phyloP scores from a whole-genome alignment of 2,797 vertebrate species.

The Labeo calbasu region DNA sequence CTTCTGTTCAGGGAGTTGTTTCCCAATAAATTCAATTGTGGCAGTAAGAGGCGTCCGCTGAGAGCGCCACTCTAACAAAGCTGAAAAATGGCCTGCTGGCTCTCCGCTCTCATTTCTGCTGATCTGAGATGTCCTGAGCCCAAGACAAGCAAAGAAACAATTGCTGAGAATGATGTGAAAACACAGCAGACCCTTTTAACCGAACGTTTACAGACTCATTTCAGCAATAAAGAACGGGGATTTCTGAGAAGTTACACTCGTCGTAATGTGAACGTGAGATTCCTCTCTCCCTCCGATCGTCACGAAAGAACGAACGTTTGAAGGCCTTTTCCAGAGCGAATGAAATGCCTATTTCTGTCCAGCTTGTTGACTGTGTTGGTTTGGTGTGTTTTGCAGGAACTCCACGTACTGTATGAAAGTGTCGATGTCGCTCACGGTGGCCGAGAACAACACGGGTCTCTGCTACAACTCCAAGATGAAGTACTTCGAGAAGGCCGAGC shows the following conservation, averaged over 20 bases:
- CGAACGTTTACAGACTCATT: not conserved
- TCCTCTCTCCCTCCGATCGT: not conserved
- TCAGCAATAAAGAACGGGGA: not conserved
- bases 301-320: not conserved
- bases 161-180: not conserved
- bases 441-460: constrained; percentile 95
- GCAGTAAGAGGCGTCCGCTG: constrained; percentile 37
- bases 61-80: constrained; percentile 42
- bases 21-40: constrained; percentile 50
- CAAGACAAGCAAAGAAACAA: constrained; percentile 16
- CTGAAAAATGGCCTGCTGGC: constrained; percentile 36
- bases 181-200: not conserved
- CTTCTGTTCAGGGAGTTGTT: constrained; percentile 41
- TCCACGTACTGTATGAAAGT: constrained; percentile 99
- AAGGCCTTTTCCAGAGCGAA: not conserved
- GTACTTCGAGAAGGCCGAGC: constrained; percentile 94
- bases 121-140: constrained; percentile 17
- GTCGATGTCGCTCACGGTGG: constrained; percentile 95
- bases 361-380: not conserved
- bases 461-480: constrained; percentile 99
- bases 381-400: constrained; percentile 82
- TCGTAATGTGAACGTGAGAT: not conserved
- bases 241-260: not conserved
- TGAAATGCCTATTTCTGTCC: not conserved
- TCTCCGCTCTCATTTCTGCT: constrained; percentile 24